Evolutionary conservation across 2,888 invertebrate genomes (phyloP), one percentile per base, ranked within the genome.

Genomic region (Leptura quadrifasciata): DNA sequence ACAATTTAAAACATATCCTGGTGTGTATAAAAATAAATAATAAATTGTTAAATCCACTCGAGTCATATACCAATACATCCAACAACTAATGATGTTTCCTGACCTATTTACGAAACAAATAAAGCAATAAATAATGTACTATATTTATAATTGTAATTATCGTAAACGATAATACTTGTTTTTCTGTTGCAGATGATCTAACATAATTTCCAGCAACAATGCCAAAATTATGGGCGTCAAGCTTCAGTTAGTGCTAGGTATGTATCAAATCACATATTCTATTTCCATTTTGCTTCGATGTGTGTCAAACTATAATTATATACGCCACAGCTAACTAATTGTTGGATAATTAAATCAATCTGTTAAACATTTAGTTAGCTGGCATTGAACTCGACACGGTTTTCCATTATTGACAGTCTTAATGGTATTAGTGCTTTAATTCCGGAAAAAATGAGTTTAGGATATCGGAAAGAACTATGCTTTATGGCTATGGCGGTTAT

Each of bases 141-240:
- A 47, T 47, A 3, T 15, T 39, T 15, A 39, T 39, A 39, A 39
- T 39, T 39, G 39, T 12, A 39, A n/a, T 47, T 5, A 0, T 15
- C 47, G 15, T n/a, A 47, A 47, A 47, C 3, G 57, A 57, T 21
- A 21, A 20, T 3, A 60, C 15, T 10, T 64, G 12, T 64, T 39
- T 52, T 83, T 85, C 82, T 83, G 73, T 87, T 87, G 9, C 87
- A 87, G 87, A 85, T 86, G 83, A 82, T 79, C 80, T 79, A 81
- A 78, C 81, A 82, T 1, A 57, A 83, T 75, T 63, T 63, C 18
- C 72, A 61, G 71, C 35, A 60, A 31, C 72, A 82, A 88, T 88
- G 87, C 85, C 82, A 86, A 82, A 87, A 88, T 84, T 88, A 89
- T 89, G 89, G 88, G 86, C 85, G 87, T 87, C 85, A 86, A 84